Base-by-base conservation (phyloP, 1,140 invertebrate genomes). In the Zaprionus inermis region DNA sequence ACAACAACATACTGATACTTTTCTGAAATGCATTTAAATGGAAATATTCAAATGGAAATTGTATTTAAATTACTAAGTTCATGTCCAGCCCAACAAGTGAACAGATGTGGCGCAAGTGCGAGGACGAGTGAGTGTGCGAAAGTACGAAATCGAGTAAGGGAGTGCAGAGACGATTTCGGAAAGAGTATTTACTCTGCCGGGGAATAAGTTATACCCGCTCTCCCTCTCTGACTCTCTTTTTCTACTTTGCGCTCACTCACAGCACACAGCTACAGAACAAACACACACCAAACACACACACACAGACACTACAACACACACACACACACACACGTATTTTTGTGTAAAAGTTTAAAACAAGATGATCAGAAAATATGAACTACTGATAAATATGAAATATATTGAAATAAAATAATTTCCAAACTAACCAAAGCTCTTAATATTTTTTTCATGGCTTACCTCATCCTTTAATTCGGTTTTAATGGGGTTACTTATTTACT, bases 401-500 rank as follows among this genome's bases (percentile, higher is more conserved):
- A 86, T 88, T 86, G 79, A 86, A 84, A 86, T 86, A 86, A 86
- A 86, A 86, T 83, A 78, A 86, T 86, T 86, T 86, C 82, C 82
- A 86, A 86, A 86, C 82, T 86, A 75, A 60, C 14, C 16, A 54
- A 61, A 36, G 1, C 7, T 16, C 14, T 28, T 44, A 24, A 18
- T 58, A 5, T 34, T 20, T 46, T 20, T 12, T 20, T 22, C 1
- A n/a, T 41, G 38, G n/a, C 14, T 7, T 16, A 16, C 0, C 38
- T 9, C 7, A n/a, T n/a, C 5, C 14, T 44, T 44, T 2, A 16
- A 3, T 41, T 41, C 38, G 16, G 14, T 7, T 16, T 3, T 44
- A 6, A 16, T 41, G 5, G 30, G 30, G 1, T 32, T 9, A 10
- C 30, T 4, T 1, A 7, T 32, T 4, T 32, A 14, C 14, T 14